Conservation (phyloP, 2,797 vertebrate genomes). For the Labroides dimidiatus region DNA sequence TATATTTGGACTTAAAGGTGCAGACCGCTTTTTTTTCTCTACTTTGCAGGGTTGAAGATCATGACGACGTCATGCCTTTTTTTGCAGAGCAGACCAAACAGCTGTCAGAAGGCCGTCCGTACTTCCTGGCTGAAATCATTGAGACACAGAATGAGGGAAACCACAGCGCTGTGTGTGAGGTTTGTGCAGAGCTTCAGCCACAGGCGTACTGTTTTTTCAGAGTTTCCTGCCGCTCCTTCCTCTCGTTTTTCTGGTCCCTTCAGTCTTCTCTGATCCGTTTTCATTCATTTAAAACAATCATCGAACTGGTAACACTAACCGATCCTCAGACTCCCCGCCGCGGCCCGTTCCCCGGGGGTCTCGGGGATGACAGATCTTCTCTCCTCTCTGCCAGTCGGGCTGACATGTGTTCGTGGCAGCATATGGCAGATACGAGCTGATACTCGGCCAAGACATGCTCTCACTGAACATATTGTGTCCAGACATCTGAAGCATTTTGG, state of each 20-base stretch:
- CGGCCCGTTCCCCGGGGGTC: slow-evolving; percentile 54
- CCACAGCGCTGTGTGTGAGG: slow-evolving; percentile 89
- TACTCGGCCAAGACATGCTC: slow-evolving; percentile 83
- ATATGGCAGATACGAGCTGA: slow-evolving; percentile 93
- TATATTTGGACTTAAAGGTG: too few species aligned
- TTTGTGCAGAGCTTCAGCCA: slow-evolving; percentile 59
- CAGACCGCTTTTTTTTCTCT: not conserved
- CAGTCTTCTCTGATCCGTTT: not conserved
- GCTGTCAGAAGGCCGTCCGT: slow-evolving; percentile 74
- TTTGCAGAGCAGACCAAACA: slow-evolving; percentile 77
- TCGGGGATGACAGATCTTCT: slow-evolving; percentile 47
- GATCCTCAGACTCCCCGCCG: slow-evolving; percentile 52
- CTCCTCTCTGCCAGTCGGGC: slow-evolving; percentile 73
- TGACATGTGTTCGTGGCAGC: slow-evolving; percentile 87
- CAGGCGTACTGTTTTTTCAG: too few species aligned
- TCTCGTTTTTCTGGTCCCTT: not conserved
- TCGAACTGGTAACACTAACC: slow-evolving; percentile 42
- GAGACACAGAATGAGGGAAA: slow-evolving; percentile 82
- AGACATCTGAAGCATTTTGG: slow-evolving; percentile 80
- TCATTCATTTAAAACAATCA: slow-evolving; percentile 9
- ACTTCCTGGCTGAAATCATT: slow-evolving; percentile 86
- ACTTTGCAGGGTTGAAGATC: slow-evolving; percentile 88
- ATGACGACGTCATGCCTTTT: slow-evolving; percentile 86
- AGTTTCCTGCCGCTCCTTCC: not conserved
- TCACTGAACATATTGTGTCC: slow-evolving; percentile 80